These are phyloP conservation scores for Calypte anna DNA, from an alignment of 2,113 vertebrate species.

Conservation along the genomic window DNA sequence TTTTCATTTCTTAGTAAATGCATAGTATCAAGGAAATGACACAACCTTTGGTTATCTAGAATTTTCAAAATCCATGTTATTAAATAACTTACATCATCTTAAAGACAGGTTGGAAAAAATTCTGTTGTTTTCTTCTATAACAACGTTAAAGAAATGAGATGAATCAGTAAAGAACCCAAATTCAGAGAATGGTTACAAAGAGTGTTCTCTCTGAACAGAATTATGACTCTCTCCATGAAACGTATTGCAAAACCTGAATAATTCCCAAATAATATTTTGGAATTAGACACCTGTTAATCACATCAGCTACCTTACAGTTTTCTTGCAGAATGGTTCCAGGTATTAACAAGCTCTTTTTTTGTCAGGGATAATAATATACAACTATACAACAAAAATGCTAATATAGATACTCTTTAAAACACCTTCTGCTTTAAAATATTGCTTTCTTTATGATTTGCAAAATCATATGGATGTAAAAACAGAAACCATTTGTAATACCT, in stretches of 20 bases:
- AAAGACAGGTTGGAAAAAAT: neutral
- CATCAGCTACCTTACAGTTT: neutral
- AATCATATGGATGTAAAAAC: neutral
- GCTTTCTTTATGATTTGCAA: neutral
- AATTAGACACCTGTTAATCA: neutral
- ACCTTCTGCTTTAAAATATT: neutral
- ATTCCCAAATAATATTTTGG: neutral
- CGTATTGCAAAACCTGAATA: neutral
- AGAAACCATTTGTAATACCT: neutral
- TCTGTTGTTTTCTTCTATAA: neutral
- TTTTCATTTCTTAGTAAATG: neutral
- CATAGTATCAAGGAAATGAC: neutral
- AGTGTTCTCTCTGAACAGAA: neutral
- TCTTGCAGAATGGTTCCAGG: neutral
- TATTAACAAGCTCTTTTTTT: neutral
- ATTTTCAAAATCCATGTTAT: neutral
- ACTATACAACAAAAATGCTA: slow-evolving; percentile 3
- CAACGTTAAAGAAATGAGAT: neutral
- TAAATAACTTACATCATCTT: slow-evolving; percentile 4
- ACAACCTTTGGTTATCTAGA: neutral
- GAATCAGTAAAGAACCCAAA: neutral
- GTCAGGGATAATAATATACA: neutral
- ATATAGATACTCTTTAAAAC: neutral
- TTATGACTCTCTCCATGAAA: neutral
- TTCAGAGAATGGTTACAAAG: neutral